A percentile compares a stretch with the other conserved stretches of the same genome.
These are phyloP conservation scores for Trilocha varians DNA, from an alignment of 2,888 invertebrate species.

Conservation along the genomic window DNA sequence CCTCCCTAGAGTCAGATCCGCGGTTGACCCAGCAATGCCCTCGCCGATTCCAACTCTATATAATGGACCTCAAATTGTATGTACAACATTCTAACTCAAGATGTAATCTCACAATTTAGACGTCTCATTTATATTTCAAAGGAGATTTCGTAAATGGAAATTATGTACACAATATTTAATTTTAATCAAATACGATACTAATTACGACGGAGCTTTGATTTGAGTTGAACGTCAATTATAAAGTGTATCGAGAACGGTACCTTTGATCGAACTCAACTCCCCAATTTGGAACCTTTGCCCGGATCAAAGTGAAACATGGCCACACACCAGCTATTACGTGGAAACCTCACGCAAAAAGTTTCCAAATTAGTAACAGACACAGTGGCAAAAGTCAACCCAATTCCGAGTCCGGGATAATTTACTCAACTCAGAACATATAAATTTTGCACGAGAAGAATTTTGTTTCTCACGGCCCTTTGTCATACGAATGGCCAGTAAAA, in stretches of 20 bases:
- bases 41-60: conserved; percentile 11
- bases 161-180: too few relatives aligned
- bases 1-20: conserved; percentile 16
- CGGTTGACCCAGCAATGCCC: conserved; percentile 14
- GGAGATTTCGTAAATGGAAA: too few relatives aligned
- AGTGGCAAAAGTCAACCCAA: conserved; percentile 9
- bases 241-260: too few relatives aligned
- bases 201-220: too few relatives aligned
- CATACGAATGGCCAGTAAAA: conserved; percentile 19
- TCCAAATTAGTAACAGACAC: conserved; percentile 8
- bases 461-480: conserved; percentile 16
- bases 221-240: too few relatives aligned
- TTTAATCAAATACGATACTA: too few relatives aligned
- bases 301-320: conserved; percentile 2
- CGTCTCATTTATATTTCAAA: too few relatives aligned
- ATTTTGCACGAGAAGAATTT: conserved; percentile 19
- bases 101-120: too few relatives aligned
- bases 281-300: neutral
- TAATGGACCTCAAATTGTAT: conserved; percentile 16
- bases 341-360: conserved; percentile 9
- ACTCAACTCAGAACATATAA: conserved; percentile 13
- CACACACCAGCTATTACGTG: conserved; percentile 1
- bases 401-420: conserved; percentile 14
- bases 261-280: too few relatives aligned
- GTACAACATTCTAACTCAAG: neutral